These are phyloP conservation scores for Andrena fulva DNA, from an alignment of 2,888 invertebrate species.

Conservation along the genomic window DNA sequence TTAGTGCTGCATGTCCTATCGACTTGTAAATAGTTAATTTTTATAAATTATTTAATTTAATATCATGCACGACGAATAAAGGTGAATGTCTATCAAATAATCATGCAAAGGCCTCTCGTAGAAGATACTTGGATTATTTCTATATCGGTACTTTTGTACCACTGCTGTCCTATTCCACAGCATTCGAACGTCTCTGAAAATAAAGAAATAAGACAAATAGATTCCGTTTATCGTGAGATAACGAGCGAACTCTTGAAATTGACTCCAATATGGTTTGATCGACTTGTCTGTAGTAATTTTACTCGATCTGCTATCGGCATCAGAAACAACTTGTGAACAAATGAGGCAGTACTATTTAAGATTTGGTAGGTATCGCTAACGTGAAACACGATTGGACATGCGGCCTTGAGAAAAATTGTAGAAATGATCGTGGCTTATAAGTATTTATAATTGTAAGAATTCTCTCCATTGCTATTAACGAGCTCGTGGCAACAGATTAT, in stretches of 20 bases:
- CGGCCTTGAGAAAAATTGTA: constrained; percentile 76
- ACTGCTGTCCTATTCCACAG: constrained; percentile 17
- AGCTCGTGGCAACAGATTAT: constrained; percentile 37
- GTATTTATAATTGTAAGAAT: constrained; percentile 73
- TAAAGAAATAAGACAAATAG: constrained; percentile 6
- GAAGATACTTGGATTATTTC: constrained; percentile 42
- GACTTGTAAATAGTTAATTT: constrained; percentile 84
- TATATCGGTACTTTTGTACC: constrained; percentile 55
- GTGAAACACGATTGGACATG: constrained; percentile 78
- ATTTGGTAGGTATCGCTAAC: constrained; percentile 66
- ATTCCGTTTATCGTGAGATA: constrained; percentile 32
- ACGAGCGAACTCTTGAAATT: constrained; percentile 8
- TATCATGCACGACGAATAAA: constrained; percentile 63
- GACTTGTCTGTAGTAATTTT: constrained; percentile 37
- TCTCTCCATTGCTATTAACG: constrained; percentile 68
- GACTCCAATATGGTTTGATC: constrained; percentile 25
- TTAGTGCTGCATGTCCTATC: constrained; percentile 81
- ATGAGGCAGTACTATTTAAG: constrained; percentile 57
- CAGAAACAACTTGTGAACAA: constrained; percentile 16
- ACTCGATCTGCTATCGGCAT: constrained; percentile 32
- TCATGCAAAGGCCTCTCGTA: constrained; percentile 51
- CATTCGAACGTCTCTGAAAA: constrained; percentile 7
- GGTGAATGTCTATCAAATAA: constrained; percentile 65
- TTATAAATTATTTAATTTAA: constrained; percentile 82
- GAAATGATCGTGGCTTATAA: constrained; percentile 70